Evolutionary conservation across 2,888 invertebrate genomes (phyloP).

Genomic region (Latrodectus elegans): DNA sequence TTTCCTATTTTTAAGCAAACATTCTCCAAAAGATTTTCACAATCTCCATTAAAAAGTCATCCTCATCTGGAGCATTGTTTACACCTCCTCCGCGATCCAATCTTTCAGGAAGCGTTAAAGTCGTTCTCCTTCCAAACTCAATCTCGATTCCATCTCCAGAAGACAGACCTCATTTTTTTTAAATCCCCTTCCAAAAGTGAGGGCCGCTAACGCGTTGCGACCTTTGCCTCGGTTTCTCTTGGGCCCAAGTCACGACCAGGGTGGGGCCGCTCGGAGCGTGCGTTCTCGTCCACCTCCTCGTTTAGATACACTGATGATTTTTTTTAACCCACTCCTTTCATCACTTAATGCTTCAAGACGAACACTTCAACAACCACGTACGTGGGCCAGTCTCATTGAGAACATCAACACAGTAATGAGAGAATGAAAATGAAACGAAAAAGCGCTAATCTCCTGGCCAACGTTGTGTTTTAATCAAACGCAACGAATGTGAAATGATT

Average conservation of each 20-base stretch:
- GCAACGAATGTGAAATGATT: no score
- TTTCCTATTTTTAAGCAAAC: no score
- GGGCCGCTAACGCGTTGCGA: constrained; percentile 17
- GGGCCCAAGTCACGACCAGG: constrained; percentile 59
- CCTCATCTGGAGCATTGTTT: constrained; percentile 12
- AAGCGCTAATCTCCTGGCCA: no score
- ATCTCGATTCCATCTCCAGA: constrained; percentile 34
- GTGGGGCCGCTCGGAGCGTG: constrained; percentile 59
- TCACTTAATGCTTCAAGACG: constrained; percentile 15
- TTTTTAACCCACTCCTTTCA: constrained; percentile 35
- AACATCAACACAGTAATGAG: background rate
- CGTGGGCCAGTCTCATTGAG: background rate
- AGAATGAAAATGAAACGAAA: no score
- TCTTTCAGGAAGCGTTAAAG: constrained; percentile 49
- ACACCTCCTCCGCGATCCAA: constrained; percentile 34
- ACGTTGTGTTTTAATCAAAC: no score
- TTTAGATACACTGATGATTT: constrained; percentile 20
- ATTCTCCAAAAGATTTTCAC: no score
- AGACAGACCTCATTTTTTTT: constrained; percentile 30
- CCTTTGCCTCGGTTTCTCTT: constrained; percentile 41
- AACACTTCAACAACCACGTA: constrained; percentile 22
- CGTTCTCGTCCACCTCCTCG: constrained; percentile 61
- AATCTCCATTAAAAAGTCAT: no score
- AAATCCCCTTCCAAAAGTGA: background rate
- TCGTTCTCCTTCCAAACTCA: constrained; percentile 9